These are phyloP conservation scores for Catajapyx aquilonaris DNA, from an alignment of 1,140 invertebrate species.

Conservation along the genomic window DNA sequence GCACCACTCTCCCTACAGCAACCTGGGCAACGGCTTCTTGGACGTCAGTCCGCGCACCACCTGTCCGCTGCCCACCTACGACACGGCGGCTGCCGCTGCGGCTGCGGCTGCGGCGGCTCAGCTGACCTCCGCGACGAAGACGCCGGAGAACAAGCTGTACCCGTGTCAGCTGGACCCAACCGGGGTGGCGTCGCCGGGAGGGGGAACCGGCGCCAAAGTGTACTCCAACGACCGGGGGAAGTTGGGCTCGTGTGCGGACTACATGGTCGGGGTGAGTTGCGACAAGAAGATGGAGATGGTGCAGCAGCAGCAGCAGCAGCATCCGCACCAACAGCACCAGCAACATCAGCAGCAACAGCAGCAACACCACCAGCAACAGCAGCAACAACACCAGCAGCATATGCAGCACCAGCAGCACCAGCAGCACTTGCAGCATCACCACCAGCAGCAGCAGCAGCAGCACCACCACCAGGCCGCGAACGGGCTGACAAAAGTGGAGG, in stretches of 20 bases:
- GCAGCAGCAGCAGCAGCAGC: no score
- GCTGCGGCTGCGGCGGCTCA: constrained; percentile 14
- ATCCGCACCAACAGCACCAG: no score
- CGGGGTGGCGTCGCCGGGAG: neutral
- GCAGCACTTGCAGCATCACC: constrained; percentile 22
- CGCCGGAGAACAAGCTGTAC: constrained; percentile 32
- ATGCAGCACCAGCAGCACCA: constrained; percentile 12
- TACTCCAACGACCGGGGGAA: neutral
- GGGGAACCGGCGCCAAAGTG: neutral
- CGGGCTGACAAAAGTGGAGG: constrained; percentile 1
- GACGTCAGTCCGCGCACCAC: constrained; percentile 31
- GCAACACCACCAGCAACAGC: no score
- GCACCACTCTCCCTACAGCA: constrained; percentile 41
- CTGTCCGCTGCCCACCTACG: constrained; percentile 25
- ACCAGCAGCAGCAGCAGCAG: constrained; percentile 21
- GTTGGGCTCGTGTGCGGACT: no score
- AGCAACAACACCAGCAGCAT: no score
- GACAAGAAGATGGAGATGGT: neutral
- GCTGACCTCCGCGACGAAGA: constrained; percentile 19
- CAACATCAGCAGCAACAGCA: no score
- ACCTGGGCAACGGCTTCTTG: constrained; percentile 43
- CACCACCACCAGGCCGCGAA: constrained; percentile 24
- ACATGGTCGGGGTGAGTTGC: neutral
- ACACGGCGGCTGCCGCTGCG: constrained; percentile 23
- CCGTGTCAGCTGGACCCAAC: constrained; percentile 28